Base-by-base conservation (phyloP, 2,888 invertebrate species). In the Tenthredo scrophulariae region DNA sequence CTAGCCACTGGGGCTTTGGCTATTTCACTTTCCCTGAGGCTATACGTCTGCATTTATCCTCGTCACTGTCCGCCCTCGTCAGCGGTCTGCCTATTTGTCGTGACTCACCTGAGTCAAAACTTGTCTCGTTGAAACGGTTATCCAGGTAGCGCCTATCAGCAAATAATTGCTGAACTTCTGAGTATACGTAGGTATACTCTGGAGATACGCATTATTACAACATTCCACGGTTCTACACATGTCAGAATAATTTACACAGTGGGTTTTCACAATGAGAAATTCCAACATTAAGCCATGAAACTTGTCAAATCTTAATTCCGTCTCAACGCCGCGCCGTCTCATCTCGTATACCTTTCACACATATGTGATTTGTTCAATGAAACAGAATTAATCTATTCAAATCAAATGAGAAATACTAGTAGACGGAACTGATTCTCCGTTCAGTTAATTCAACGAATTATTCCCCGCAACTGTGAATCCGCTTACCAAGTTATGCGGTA, bases 41-140 rank as follows among this genome's bases (percentile, higher is more conserved):
- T 46, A 77, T 77, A 77, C 72, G 72, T 77, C 77, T 77, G 77
- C 77, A 77, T 77, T 50, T 29, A 77, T 77, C 77, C 77, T 77
- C 77, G 77, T 77, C 77, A 77, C 50, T 77, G 77, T 77, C 77
- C 80, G 80, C 65, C 80, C 62, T 80, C 80, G 62, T 80, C 80
- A 62, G 40, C 62, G 37, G 50, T 22, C 37, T 37, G 62, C 26
- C 80, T n/a, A 80, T 65, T 65, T 80, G 80, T 80, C 62, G 58
- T 80, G 80, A 80, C 80, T 80, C 29, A 77, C n/a, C 40, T 29
- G 18, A 50, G 80, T 80, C 62, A 37, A 62, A 80, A 80, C 77
- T 77, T 50, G 18, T 54, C 77, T 50, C 29, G 77, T 50, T 77
- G 50, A 33, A 15, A 54, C 40, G 54, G 10, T 77, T 77, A 54